These are phyloP conservation scores for Phaethornis superciliosus DNA, from an alignment of 2,113 vertebrate genomes.

Conservation along the genomic window DNA sequence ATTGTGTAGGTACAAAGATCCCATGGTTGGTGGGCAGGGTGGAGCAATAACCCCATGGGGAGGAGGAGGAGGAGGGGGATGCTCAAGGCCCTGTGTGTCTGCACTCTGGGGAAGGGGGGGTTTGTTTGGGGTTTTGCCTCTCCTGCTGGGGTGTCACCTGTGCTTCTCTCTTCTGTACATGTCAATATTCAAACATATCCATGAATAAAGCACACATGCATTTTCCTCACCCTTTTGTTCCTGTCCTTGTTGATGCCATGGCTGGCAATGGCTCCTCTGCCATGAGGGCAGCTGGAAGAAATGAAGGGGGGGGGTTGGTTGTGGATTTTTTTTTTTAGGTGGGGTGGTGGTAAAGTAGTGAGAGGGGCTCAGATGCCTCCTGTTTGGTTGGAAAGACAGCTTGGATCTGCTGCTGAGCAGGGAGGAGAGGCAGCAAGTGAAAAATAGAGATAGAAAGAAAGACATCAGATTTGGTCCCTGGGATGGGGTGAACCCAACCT, in stretches of 20 bases:
- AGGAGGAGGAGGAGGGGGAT: background rate
- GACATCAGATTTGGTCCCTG: accelerated
- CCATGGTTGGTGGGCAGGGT: accelerated
- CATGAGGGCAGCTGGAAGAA: accelerated
- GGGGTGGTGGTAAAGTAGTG: accelerated
- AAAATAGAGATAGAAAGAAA: too few relatives aligned
- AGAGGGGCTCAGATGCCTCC: accelerated
- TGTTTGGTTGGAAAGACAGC: background rate
- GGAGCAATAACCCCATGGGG: background rate
- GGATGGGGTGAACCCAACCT: background rate
- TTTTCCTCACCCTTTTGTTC: constrained; percentile 25
- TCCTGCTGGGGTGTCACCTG: background rate
- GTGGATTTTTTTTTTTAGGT: too few relatives aligned
- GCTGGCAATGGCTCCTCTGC: accelerated
- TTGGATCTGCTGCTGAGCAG: background rate
- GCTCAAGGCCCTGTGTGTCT: background rate
- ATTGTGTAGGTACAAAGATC: background rate
- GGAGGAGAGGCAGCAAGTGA: background rate
- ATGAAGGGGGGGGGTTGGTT: too few relatives aligned
- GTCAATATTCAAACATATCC: constrained; percentile 53
- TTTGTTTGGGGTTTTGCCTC: background rate
- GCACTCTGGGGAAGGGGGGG: background rate
- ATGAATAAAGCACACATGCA: constrained; percentile 71
- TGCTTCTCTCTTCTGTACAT: constrained; percentile 61
- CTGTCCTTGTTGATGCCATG: background rate